A percentile compares a stretch with the other conserved stretches of the same genome.
Conservation (phyloP, 2,888 invertebrate genomes). For the Cephus rjabovi region DNA sequence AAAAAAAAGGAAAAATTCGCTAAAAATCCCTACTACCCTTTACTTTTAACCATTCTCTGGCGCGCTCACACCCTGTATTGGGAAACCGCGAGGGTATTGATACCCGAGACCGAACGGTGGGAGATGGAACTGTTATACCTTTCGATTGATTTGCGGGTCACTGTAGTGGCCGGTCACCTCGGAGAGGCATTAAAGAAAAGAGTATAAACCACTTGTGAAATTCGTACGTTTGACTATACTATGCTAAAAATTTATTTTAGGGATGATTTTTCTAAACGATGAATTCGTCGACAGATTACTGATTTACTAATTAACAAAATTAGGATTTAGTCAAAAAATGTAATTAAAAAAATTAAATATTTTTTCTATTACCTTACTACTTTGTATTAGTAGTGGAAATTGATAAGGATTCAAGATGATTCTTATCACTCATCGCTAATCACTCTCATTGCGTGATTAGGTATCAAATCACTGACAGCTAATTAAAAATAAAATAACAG, state of each 20-base stretch:
- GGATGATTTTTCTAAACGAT: too few relatives aligned
- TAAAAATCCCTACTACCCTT: not conserved
- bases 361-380: not conserved
- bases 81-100: not conserved
- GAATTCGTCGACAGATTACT: too few relatives aligned
- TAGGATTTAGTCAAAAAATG: not conserved
- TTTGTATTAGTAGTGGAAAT: not conserved
- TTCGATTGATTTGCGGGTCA: not conserved
- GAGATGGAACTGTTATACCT: not conserved
- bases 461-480: conserved; percentile 2
- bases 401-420: not conserved
- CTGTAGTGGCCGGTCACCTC: not conserved
- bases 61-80: not conserved
- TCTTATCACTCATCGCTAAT: too few relatives aligned
- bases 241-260: not conserved
- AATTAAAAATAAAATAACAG: conserved; percentile 21
- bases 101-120: not conserved
- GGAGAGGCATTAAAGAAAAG: not conserved
- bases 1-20: not conserved
- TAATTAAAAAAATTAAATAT: not conserved
- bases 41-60: not conserved
- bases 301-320: not conserved
- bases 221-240: not conserved
- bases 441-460: not conserved
- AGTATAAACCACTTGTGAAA: not conserved